A percentile compares a stretch with the other conserved stretches of the same genome.
phyloP scores from a whole-genome alignment of 2,113 vertebrate species.

The Vidua chalybeata region DNA sequence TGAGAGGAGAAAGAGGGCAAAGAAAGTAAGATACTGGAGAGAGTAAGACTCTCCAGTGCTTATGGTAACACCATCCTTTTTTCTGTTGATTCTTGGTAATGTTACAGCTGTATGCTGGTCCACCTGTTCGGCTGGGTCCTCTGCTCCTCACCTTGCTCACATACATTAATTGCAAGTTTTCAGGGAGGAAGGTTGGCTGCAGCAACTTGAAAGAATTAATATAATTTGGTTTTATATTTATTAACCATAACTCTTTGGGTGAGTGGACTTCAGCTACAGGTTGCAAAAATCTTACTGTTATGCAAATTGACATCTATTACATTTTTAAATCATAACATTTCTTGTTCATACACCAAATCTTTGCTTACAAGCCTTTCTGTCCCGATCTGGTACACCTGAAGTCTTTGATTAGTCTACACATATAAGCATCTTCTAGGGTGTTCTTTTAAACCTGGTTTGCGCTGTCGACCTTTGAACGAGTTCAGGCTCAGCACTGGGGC shows the following conservation, averaged over 20 bases:
- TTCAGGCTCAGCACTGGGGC: background rate
- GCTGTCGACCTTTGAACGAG: accelerated
- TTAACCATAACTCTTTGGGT: background rate
- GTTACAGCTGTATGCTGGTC: background rate
- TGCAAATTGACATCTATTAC: background rate
- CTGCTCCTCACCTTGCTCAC: background rate
- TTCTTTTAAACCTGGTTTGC: background rate
- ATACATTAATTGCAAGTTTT: background rate
- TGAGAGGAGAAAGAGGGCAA: background rate
- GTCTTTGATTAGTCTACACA: background rate
- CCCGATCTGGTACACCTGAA: background rate
- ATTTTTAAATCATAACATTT: background rate
- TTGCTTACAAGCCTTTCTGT: background rate
- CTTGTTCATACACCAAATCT: background rate
- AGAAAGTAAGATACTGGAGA: background rate
- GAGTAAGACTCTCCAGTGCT: background rate
- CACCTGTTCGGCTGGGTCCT: accelerated
- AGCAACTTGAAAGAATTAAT: background rate
- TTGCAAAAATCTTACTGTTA: background rate
- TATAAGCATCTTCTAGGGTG: no score
- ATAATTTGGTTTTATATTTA: background rate
- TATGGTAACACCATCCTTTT: background rate
- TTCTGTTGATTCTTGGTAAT: background rate
- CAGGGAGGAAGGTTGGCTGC: background rate
- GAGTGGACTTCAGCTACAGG: background rate